A percentile compares a stretch with the other conserved stretches of the same genome.
These are phyloP conservation scores for Drosophila neonasuta DNA, from an alignment of 2,888 invertebrate genomes.

Conservation along the genomic window DNA sequence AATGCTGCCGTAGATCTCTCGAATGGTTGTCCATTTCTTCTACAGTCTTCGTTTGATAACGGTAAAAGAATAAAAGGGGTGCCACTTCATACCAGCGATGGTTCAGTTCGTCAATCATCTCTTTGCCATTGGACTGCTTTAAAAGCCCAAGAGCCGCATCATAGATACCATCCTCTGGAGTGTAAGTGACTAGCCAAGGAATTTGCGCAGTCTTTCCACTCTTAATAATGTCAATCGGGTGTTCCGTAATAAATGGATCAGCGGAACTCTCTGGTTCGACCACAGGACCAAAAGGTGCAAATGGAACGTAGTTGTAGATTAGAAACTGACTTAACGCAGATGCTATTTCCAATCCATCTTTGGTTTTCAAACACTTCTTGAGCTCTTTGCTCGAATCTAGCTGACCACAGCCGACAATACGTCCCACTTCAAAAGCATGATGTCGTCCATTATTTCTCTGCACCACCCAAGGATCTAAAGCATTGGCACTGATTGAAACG, in stretches of 20 bases:
- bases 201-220: slow-evolving; percentile 85
- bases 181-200: slow-evolving; percentile 87
- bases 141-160: slow-evolving; percentile 29
- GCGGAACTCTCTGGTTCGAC: slow-evolving; percentile 83
- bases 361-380: slow-evolving; percentile 74
- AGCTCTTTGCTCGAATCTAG: slow-evolving; percentile 83
- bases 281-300: slow-evolving; percentile 89
- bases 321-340: slow-evolving; percentile 50
- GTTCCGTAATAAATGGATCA: slow-evolving; percentile 86
- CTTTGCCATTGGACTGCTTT: slow-evolving; percentile 20
- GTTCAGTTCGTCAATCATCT: slow-evolving; percentile 29
- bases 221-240: slow-evolving; percentile 85
- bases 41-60: slow-evolving; percentile 18
- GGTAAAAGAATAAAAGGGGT: slow-evolving; percentile 33
- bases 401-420: slow-evolving; percentile 85
- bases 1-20: slow-evolving; percentile 24
- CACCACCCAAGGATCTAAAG: slow-evolving; percentile 86
- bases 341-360: slow-evolving; percentile 26
- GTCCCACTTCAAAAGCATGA: slow-evolving; percentile 85
- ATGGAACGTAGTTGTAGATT: slow-evolving; percentile 86
- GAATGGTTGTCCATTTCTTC: slow-evolving; percentile 32
- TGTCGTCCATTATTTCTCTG: slow-evolving; percentile 82
- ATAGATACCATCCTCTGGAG: slow-evolving; percentile 35
- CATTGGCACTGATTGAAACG: slow-evolving; percentile 87
- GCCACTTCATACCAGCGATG: slow-evolving; percentile 41